These are phyloP conservation scores for Aphidius ervi DNA, from an alignment of 1,140 invertebrate species.

Conservation along the genomic window DNA sequence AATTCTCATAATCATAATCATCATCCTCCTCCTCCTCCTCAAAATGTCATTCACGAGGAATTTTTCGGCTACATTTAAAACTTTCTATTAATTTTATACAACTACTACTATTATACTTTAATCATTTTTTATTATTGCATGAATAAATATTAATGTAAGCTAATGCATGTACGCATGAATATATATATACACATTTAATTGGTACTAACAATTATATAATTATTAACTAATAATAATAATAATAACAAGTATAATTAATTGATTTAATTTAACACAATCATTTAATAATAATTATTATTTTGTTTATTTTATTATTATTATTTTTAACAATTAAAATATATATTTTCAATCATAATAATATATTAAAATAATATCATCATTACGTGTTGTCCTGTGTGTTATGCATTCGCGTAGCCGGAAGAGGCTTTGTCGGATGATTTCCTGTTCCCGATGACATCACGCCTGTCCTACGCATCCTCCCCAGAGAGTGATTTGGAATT, in stretches of 20 bases:
- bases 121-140: not conserved
- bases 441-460: conserved; percentile 95
- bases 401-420: conserved; percentile 61
- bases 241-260: not conserved
- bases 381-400: conserved; percentile 47
- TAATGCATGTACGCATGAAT: conserved; percentile 5
- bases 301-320: not conserved
- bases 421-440: conserved; percentile 90
- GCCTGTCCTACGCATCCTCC: conserved; percentile 91
- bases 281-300: not conserved
- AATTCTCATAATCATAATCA: too few species aligned
- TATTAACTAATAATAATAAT: not conserved
- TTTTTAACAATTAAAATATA: not conserved
- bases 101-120: not conserved
- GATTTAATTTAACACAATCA: not conserved
- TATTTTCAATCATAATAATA: conserved; percentile 17
- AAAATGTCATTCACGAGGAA: conserved; percentile 60
- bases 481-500: conserved; percentile 92
- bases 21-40: conserved; percentile 27
- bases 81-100: not conserved
- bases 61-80: conserved; percentile 64
- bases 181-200: not conserved
- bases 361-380: conserved; percentile 27
- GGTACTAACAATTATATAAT: not conserved
- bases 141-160: not conserved